These are phyloP conservation scores for Callopanchax toddi DNA, from an alignment of 2,113 vertebrate species.

Conservation along the genomic window DNA sequence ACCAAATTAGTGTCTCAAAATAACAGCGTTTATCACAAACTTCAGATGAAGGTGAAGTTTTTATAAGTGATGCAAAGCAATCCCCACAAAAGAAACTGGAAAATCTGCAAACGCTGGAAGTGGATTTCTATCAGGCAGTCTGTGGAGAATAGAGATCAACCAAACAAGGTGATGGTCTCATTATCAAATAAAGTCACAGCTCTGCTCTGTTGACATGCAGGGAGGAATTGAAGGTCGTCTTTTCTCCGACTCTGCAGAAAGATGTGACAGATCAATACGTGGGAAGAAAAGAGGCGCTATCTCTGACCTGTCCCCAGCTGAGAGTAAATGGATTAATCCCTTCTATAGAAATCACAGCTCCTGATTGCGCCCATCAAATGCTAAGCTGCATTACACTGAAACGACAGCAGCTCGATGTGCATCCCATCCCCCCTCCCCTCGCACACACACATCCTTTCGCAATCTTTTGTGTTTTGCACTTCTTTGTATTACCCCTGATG, in stretches of 20 bases:
- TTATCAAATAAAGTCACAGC: constrained; percentile 80
- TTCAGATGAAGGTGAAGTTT: constrained; percentile 15
- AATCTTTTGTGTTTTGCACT: constrained; percentile 89
- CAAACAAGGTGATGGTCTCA: constrained; percentile 74
- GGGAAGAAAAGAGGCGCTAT: constrained; percentile 72
- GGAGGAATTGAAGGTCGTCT: constrained; percentile 73
- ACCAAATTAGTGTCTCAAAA: constrained; percentile 8
- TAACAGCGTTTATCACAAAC: constrained; percentile 6
- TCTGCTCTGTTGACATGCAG: constrained; percentile 60
- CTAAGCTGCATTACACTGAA: constrained; percentile 94
- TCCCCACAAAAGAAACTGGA: constrained; percentile 25
- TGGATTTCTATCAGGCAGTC: constrained; percentile 48
- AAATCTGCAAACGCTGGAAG: constrained; percentile 20
- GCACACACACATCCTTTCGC: constrained; percentile 35
- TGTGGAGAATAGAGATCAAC: constrained; percentile 66
- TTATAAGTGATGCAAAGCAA: no score
- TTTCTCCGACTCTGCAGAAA: constrained; percentile 73
- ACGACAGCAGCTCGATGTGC: constrained; percentile 93
- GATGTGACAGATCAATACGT: constrained; percentile 92
- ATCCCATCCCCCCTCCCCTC: constrained; percentile 77
- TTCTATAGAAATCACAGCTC: constrained; percentile 92
- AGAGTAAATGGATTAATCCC: constrained; percentile 96
- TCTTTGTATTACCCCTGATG: constrained; percentile 95
- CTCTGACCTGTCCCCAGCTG: constrained; percentile 85
- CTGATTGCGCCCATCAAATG: constrained; percentile 93